These are phyloP conservation scores for Amaurobius ferox DNA, from an alignment of 2,888 invertebrate genomes.

Conservation along the genomic window DNA sequence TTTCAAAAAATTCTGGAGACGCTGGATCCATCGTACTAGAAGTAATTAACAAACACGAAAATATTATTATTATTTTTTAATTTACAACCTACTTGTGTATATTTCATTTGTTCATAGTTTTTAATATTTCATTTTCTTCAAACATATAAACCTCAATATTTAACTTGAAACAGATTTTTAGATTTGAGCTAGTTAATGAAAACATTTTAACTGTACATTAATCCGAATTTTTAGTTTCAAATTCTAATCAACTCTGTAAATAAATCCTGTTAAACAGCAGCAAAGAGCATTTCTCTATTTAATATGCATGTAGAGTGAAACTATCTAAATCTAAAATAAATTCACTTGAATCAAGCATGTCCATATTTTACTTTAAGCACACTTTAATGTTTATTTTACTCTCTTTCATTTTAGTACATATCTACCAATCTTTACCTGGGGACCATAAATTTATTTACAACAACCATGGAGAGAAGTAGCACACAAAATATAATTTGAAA, in stretches of 20 bases:
- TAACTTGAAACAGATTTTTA: too few species aligned
- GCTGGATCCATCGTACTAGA: too few species aligned
- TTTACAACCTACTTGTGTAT: too few species aligned
- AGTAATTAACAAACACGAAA: too few species aligned
- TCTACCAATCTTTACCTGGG: not conserved
- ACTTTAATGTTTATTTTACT: not conserved
- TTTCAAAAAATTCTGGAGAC: too few species aligned
- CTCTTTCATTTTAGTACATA: not conserved
- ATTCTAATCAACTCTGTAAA: not conserved
- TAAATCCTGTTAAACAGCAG: not conserved
- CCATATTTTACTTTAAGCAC: not conserved
- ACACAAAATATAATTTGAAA: not conserved
- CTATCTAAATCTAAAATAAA: not conserved
- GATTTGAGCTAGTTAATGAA: too few species aligned
- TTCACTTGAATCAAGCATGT: not conserved
- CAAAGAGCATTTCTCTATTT: not conserved
- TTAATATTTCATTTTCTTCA: too few species aligned
- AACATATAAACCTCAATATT: too few species aligned
- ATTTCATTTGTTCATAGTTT: too few species aligned
- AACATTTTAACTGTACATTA: too few species aligned
- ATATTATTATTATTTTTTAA: too few species aligned
- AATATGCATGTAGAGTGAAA: not conserved
- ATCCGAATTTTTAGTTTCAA: too few species aligned
- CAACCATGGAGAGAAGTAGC: not conserved
- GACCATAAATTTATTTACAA: not conserved